phyloP scores from a whole-genome alignment of 2,888 invertebrate genomes.

The Meiosimyza decipiens region DNA sequence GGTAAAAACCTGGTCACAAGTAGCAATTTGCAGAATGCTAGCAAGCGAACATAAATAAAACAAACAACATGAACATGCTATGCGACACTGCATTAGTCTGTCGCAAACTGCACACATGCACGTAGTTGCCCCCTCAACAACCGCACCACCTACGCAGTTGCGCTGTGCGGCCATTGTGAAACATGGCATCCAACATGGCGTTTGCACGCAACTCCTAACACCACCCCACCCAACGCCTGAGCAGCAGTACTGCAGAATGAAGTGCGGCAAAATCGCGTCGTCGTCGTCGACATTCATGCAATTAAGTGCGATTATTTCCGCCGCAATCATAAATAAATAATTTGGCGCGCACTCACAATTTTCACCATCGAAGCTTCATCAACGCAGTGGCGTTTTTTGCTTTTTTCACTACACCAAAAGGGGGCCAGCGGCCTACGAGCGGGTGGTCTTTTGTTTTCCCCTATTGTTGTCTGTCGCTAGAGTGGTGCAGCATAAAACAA shows the following conservation, averaged over 20 bases:
- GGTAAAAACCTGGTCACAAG: constrained; percentile 40
- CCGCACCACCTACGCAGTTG: not conserved
- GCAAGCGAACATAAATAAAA: constrained; percentile 48
- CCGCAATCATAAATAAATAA: constrained; percentile 63
- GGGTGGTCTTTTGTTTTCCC: not conserved
- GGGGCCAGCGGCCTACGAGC: too few species aligned
- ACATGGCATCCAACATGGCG: constrained; percentile 62
- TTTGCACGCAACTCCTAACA: constrained; percentile 40
- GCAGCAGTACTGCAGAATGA: not conserved
- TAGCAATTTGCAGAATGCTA: constrained; percentile 56
- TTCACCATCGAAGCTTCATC: constrained; percentile 2
- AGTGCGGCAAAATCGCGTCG: constrained; percentile 13
- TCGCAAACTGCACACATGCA: too few species aligned
- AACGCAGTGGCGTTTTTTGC: constrained; percentile 10
- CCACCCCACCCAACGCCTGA: not conserved
- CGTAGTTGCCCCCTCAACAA: not conserved
- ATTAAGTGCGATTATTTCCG: constrained; percentile 62
- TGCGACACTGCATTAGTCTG: constrained; percentile 47
- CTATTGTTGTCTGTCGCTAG: constrained; percentile 2
- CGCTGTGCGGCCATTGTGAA: constrained; percentile 46
- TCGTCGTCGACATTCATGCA: constrained; percentile 52
- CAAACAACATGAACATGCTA: constrained; percentile 57
- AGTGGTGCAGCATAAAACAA: constrained; percentile 46
- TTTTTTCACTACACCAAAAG: not conserved
- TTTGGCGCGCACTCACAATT: constrained; percentile 50